Conservation (phyloP, 2,113 vertebrate species). For the Gasterosteus nipponicus region DNA sequence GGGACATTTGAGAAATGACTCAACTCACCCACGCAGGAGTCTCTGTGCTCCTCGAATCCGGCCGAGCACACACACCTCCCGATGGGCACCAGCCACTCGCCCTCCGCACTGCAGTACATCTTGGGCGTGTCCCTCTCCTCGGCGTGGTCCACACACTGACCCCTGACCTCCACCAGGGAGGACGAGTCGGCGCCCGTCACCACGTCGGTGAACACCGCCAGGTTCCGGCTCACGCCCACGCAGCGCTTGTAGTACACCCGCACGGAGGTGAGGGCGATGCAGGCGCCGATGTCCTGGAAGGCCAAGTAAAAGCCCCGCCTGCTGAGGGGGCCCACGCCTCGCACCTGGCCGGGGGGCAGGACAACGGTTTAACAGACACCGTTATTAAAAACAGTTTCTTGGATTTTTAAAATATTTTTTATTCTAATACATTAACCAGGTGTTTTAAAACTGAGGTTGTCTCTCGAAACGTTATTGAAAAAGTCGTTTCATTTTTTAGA, state of each 20-base stretch:
- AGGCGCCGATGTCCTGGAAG: constrained; percentile 97
- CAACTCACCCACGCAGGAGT: constrained; percentile 91
- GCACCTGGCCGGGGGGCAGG: constrained; percentile 72
- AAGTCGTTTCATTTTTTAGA: background rate
- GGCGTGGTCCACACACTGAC: constrained; percentile 92
- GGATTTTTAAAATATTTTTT: background rate
- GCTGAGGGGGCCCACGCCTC: constrained; percentile 89
- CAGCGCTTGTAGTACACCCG: constrained; percentile 97
- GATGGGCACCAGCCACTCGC: constrained; percentile 98
- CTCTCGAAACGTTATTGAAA: background rate
- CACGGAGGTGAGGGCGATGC: constrained; percentile 93
- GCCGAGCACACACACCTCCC: constrained; percentile 95
- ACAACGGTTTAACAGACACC: background rate
- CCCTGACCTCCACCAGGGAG: constrained; percentile 93
- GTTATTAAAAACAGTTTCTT: background rate
- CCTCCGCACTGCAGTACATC: constrained; percentile 99
- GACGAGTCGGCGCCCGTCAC: constrained; percentile 95
- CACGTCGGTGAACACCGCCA: constrained; percentile 93
- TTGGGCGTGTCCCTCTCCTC: constrained; percentile 96
- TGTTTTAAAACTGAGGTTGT: background rate
- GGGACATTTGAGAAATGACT: background rate
- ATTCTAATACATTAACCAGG: background rate
- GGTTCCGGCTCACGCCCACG: constrained; percentile 88
- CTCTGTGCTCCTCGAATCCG: constrained; percentile 89
- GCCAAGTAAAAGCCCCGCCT: constrained; percentile 94